A percentile compares a stretch with the other conserved stretches of the same genome.
phyloP scores from a whole-genome alignment of 2,888 invertebrate genomes.

The Drosophila ezoana region DNA sequence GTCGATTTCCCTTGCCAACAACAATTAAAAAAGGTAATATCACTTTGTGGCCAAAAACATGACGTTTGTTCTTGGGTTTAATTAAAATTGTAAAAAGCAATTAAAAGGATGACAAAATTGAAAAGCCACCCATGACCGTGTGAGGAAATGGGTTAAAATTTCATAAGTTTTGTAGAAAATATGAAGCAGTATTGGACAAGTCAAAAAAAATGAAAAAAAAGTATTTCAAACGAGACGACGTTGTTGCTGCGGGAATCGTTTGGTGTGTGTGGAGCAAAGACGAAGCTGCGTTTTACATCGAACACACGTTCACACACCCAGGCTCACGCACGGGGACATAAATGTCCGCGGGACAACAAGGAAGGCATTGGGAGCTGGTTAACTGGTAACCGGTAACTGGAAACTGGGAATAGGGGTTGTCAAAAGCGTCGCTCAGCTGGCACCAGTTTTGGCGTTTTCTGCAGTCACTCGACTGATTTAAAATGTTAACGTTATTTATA shows the following conservation, averaged over 20 bases:
- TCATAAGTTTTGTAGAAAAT: conserved; percentile 68
- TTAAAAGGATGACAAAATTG: conserved; percentile 57
- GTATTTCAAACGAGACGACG: conserved; percentile 17
- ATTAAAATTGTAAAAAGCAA: conserved; percentile 66
- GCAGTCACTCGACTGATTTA: conserved; percentile 79
- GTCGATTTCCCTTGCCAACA: background rate
- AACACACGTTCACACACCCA: conserved; percentile 27
- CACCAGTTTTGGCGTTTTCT: conserved; percentile 70
- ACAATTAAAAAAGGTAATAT: background rate
- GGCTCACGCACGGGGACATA: conserved; percentile 47
- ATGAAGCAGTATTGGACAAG: conserved; percentile 51
- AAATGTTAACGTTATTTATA: conserved; percentile 79
- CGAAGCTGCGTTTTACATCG: conserved; percentile 37
- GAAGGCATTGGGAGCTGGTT: conserved; percentile 41
- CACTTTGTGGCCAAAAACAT: conserved; percentile 15
- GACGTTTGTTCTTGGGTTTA: conserved; percentile 51
- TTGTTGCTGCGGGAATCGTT: background rate
- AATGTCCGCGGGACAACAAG: conserved; percentile 62
- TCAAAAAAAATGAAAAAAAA: conserved; percentile 21
- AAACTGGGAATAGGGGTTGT: conserved; percentile 61
- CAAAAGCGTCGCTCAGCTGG: conserved; percentile 57
- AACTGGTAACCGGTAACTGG: conserved; percentile 21
- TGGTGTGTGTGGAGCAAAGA: conserved; percentile 31
- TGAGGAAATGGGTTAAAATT: conserved; percentile 59
- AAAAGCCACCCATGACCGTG: conserved; percentile 34